A percentile compares a stretch with the other conserved stretches of the same genome.
Conservation (phyloP, 2,888 invertebrate species). For the Bellardia bayeri region DNA sequence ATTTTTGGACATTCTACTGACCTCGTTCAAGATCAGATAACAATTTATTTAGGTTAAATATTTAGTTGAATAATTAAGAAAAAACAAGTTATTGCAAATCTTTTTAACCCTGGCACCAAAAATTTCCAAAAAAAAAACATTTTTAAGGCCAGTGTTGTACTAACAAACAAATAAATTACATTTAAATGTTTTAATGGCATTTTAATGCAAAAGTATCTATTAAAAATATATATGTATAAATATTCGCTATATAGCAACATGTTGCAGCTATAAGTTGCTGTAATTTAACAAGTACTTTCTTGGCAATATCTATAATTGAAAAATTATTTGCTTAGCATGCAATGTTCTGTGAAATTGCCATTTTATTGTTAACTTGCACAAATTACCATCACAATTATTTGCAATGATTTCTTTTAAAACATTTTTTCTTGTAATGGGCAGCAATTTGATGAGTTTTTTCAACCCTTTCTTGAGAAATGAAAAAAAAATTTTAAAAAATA, state of each 20-base stretch:
- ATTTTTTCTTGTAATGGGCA: slow-evolving; percentile 15
- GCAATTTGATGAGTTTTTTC: slow-evolving; percentile 11
- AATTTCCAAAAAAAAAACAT: slow-evolving; percentile 1
- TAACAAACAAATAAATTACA: too few relatives aligned
- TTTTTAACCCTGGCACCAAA: background rate
- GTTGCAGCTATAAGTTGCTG: background rate
- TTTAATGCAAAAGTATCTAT: too few relatives aligned
- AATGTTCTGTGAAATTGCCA: slow-evolving; percentile 37
- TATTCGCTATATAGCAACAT: background rate
- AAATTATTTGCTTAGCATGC: slow-evolving; percentile 55
- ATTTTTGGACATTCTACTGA: slow-evolving; percentile 52
- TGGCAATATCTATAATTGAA: slow-evolving; percentile 13
- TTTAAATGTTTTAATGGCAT: too few relatives aligned
- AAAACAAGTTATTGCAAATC: background rate
- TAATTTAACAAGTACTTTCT: background rate
- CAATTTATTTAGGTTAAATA: slow-evolving; percentile 60
- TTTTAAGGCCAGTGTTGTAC: background rate
- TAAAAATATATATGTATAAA: too few relatives aligned
- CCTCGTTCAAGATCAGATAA: slow-evolving; percentile 69
- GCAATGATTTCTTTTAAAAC: slow-evolving; percentile 10
- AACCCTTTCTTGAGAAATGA: background rate
- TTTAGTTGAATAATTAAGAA: slow-evolving; percentile 15
- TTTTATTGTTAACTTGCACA: slow-evolving; percentile 25
- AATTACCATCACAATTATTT: slow-evolving; percentile 54
- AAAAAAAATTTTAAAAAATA: background rate